Evolutionary conservation across 2,888 invertebrate species (phyloP).

Genomic region (Cheilosia grossa): DNA sequence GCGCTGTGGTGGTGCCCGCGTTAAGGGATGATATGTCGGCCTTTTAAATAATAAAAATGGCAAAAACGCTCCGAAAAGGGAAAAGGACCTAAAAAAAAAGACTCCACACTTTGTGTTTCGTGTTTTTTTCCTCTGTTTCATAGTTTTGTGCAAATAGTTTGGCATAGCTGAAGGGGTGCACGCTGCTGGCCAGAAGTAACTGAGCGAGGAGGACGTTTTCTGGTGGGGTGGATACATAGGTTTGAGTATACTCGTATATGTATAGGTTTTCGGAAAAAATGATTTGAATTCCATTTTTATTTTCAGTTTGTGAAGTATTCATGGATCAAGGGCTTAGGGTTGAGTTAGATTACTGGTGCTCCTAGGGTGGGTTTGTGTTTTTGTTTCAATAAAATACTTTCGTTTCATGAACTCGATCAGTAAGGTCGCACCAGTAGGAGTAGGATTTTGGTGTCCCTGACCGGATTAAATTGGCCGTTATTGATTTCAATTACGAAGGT

Average conservation of each 20-base stretch:
- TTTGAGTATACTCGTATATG: neutral
- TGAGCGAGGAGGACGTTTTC: conserved; percentile 13
- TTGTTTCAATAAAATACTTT: conserved; percentile 70
- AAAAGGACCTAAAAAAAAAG: conserved; percentile 45
- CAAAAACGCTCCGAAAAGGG: conserved; percentile 33
- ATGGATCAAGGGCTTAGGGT: conserved; percentile 64
- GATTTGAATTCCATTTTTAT: conserved; percentile 71
- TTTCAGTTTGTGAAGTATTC: conserved; percentile 68
- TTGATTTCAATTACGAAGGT: conserved; percentile 51
- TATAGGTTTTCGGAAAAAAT: conserved; percentile 13
- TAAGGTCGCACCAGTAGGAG: neutral
- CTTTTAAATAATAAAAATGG: conserved; percentile 63
- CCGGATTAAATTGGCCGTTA: conserved; percentile 52
- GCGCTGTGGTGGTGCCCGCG: neutral
- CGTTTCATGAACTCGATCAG: conserved; percentile 44
- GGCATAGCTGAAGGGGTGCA: conserved; percentile 42
- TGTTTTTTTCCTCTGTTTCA: conserved; percentile 61
- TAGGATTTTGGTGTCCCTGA: conserved; percentile 22
- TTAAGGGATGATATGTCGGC: conserved; percentile 41
- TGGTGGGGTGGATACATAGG: conserved; percentile 24
- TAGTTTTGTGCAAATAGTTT: conserved; percentile 69
- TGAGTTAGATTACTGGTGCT: conserved; percentile 55
- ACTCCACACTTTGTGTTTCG: conserved; percentile 61
- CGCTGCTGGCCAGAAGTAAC: neutral
- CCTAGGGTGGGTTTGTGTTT: conserved; percentile 23